Evolutionary conservation across 2,797 vertebrate genomes (phyloP), one percentile per base, ranked within the genome.

Genomic region (Melanotaenia boesemani): DNA sequence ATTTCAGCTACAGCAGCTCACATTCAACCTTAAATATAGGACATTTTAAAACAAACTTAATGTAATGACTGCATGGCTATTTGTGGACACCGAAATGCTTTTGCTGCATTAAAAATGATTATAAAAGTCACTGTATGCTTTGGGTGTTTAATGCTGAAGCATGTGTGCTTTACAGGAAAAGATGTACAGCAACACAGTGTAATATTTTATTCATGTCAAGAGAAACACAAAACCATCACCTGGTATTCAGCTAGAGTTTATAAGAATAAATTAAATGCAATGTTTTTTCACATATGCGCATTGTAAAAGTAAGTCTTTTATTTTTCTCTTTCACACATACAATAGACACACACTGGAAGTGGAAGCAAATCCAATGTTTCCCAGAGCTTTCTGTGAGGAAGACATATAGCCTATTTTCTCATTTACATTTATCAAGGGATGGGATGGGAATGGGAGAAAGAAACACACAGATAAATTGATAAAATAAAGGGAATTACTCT

Each of bases 401-500:
- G 70, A 2, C 61, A 63, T 79, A 69, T 63, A n/a, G 62, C 50
- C 63, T 61, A 71, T 71, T 71, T 79, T 68, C 77, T 83, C 80
- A 89, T 90, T 91, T 91, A 76, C 85, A 91, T 91, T 84, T 76
- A 64, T 88, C 86, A 89, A 79, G 71, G 61, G 79, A 79, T 70
- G 80, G 82, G 79, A 78, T 32, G 73, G 59, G 67, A 79, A 56
- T 63, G 60, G 55, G 50, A 48, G 64, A 84, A 83, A 85, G 69
- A 85, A 84, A 82, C 85, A 87, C 81, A 86, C 72, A 86, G 85
- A 91, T 89, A 89, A 85, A 82, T 76, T 89, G 88, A 91, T 89
- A 82, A 91, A 91, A 83, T 82, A 87, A 89, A 82, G 85, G 81
- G 77, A 82, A 90, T 92, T 89, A 86, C 80, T 90, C 86, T 89